These are phyloP conservation scores for Leptocoma aspasia DNA, from an alignment of 2,113 vertebrate species.

Conservation along the genomic window DNA sequence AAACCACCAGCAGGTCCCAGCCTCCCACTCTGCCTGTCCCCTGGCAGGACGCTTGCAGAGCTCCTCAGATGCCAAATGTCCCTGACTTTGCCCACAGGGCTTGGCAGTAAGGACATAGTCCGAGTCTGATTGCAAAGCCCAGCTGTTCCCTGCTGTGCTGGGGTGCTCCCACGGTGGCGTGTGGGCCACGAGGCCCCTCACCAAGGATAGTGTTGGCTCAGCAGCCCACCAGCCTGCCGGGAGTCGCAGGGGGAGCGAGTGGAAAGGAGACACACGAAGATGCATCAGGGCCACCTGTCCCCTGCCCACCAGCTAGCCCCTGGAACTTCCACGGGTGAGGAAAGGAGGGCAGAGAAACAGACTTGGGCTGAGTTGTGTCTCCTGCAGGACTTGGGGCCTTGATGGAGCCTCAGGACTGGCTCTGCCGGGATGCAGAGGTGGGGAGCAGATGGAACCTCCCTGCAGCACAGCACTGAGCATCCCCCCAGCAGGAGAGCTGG, in stretches of 20 bases:
- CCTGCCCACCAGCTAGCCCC: too few relatives aligned
- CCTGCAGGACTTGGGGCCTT: neutral
- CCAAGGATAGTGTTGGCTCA: accelerated
- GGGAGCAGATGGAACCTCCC: neutral
- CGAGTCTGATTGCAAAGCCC: neutral
- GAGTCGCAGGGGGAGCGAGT: accelerated
- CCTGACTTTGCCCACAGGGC: neutral
- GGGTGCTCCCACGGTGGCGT: neutral
- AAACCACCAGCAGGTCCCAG: neutral
- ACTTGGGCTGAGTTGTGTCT: accelerated
- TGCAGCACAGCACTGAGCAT: neutral
- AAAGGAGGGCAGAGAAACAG: neutral
- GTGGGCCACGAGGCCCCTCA: accelerated
- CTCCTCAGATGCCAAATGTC: neutral
- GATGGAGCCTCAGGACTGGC: too few relatives aligned
- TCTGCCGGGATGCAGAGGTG: neutral
- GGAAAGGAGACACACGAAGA: accelerated
- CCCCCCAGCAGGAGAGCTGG: neutral
- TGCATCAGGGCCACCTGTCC: neutral
- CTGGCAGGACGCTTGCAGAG: neutral
- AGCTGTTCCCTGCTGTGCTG: neutral
- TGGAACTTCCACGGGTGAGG: neutral
- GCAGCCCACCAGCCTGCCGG: neutral
- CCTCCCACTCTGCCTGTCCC: neutral
- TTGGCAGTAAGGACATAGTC: too few relatives aligned